Base-by-base conservation (phyloP, 1,140 invertebrate genomes). In the Leguminivora glycinivorella region DNA sequence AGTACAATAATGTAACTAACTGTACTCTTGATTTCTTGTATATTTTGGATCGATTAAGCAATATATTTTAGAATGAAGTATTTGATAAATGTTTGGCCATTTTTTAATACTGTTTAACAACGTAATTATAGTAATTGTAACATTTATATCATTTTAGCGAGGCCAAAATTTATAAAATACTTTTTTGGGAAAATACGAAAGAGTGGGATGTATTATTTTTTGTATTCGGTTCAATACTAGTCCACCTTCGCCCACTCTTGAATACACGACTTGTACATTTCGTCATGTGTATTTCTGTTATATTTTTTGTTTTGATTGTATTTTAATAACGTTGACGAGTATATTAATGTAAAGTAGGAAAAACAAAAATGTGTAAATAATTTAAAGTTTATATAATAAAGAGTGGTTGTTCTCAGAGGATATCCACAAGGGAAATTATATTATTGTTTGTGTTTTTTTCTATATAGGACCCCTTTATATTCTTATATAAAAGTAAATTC, bases 321-420 rank as follows among this genome's bases (percentile, higher is more conserved):
- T 89, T 91, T 91, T 89, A 89, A 90, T 84, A 84, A 85, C 85
- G 88, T 91, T 90, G 85, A 89, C 74, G 79, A 83, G 76, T 80
- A 84, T 89, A 85, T 85, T 84, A 88, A 86, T 90, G 88, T 89
- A 90, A 89, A 91, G 88, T 91, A 91, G 89, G 81, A 73, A 70
- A 84, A 90, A 88, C 84, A 84, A 85, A 63, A 89, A 91, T 88
- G 82, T 91, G 89, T 91, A 91, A 88, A 91, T 91, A 91, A 91
- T 87, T 89, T 89, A 90, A 91, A 91, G 88, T 91, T 91, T 91
- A 91, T 91, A 91, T 90, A 91, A 90, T 90, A 91, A 91, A 90
- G 77, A 83, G 83, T 78, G 83, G 83, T 72, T 82, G 79, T 89
- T 89, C 89, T 91, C 80, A 76, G 82, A 91, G 89, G 75, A 83